Base-by-base conservation (phyloP, 2,888 invertebrate genomes). In the Euzophera pinguis region DNA sequence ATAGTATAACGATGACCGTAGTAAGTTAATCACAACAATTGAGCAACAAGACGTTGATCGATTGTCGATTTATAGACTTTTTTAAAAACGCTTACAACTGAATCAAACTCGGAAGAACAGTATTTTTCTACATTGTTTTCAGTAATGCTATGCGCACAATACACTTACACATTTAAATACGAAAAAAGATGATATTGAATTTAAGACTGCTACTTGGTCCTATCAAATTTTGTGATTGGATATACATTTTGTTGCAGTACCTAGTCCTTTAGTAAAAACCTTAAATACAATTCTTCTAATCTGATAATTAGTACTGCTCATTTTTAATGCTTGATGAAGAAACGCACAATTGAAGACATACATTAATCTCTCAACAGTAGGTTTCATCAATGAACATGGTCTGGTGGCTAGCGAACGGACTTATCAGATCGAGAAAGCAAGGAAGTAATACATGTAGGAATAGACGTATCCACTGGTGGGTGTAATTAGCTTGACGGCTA, bases 361-460 rank as follows among this genome's bases (percentile, higher is more conserved):
- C 2, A 22, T 22, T 22, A 22, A 22, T 3, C n/a, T 22, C 2
- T 22, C 2, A 41, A 3, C 17, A 41, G n/a, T 16, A 6, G 22
- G 22, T 22, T 17, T 41, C 7, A 43, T 8, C 12, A 27, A 43
- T 27, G 3, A 43, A 42, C 22, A 27, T 27, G 43, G 43, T 13
- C 12, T 9, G n/a, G 17, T 41, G 16, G 17, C 41, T 17, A 41
- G 6, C 16, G 17, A 41, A n/a, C 22, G 5, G 5, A 22, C 22
- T 41, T 29, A 43, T 43, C 43, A 27, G 43, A 43, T 43, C 29
- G 43, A 43, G 43, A 43, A 29, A 43, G 43, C 13, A 17, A 39
- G 16, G 9, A 16, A 17, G 41, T 17, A 17, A 22, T n/a, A n/a
- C 12, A 29, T 43, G 43, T 27, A 27, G 27, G 43, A 27, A 43